Base-by-base conservation (phyloP, 64 coral and sea anemone species). In the Dendronephthya gigantea region DNA sequence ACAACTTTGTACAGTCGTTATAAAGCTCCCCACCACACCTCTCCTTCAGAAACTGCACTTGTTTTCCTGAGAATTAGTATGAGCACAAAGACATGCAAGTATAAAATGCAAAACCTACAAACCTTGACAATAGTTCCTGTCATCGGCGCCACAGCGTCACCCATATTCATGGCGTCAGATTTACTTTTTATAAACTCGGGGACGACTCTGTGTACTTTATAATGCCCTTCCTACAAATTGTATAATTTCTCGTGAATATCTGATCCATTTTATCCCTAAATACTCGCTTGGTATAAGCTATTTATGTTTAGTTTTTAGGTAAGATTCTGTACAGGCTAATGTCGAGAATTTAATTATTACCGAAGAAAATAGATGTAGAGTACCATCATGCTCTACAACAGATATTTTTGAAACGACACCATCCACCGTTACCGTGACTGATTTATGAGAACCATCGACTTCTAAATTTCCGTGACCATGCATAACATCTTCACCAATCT, bases 311-410 rank as follows among this genome's bases (percentile, higher is more conserved):
- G n/a, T n/a, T n/a, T n/a, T n/a, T n/a, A n/a, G n/a, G n/a, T n/a
- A n/a, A n/a, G n/a, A n/a, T n/a, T n/a, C n/a, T n/a, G n/a, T n/a
- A n/a, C n/a, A n/a, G n/a, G n/a, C n/a, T n/a, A n/a, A n/a, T n/a
- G n/a, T n/a, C n/a, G n/a, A n/a, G n/a, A n/a, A n/a, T n/a, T n/a
- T n/a, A 9, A 8, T 79, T 79, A 39, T 15, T 88, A 98, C 95
- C 90, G 93, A 91, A 47, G 95, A 90, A 66, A 98, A 98, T n/a
- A 98, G 82, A 39, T 98, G 92, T 17, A 98, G 51, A 25, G 92
- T 98, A 88, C 95, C 95, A 31, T 90, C 92, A 43, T 91, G 87
- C 33, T 98, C 95, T 37, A 98, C 92, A 14, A 98, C 83, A 13
- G 92, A 91, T 6, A 92, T 91, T 81, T 98, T 98, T 12, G 86